phyloP scores from a whole-genome alignment of 2,113 vertebrate genomes.

The Ophthalmolycus amberensis region DNA sequence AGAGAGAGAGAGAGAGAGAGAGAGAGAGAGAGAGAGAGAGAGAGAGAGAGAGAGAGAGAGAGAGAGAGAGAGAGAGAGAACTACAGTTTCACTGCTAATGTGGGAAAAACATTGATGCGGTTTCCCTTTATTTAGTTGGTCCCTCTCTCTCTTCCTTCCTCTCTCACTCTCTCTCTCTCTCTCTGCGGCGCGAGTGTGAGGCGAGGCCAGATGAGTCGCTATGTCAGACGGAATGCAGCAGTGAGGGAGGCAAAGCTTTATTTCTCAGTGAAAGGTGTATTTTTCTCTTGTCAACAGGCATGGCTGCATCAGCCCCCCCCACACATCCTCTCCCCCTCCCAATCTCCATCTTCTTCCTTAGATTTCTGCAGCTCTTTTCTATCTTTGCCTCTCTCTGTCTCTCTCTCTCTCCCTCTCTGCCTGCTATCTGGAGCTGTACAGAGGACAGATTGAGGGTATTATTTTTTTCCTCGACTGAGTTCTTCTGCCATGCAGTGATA shows the following conservation, averaged over 20 bases:
- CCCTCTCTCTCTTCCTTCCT: slow-evolving; percentile 9
- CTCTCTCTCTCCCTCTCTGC: slow-evolving; percentile 19
- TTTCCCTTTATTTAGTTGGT: not conserved
- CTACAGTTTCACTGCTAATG: slow-evolving; percentile 54
- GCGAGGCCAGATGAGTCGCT: slow-evolving; percentile 68
- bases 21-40: not conserved
- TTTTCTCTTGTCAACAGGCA: slow-evolving; percentile 73
- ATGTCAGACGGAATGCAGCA: slow-evolving; percentile 73
- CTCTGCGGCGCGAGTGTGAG: slow-evolving; percentile 42
- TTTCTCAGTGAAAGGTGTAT: slow-evolving; percentile 71
- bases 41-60: not conserved
- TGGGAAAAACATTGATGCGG: slow-evolving; percentile 53
- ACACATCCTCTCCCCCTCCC: not conserved
- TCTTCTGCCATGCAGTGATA: slow-evolving; percentile 70
- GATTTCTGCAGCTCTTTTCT: slow-evolving; percentile 48
- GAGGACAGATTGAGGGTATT: slow-evolving; percentile 78
- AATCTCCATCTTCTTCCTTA: slow-evolving; percentile 60
- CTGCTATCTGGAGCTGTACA: slow-evolving; percentile 68
- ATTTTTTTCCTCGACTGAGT: slow-evolving; percentile 66
- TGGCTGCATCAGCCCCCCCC: slow-evolving; percentile 62
- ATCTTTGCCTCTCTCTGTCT: slow-evolving; percentile 26
- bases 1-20: not conserved
- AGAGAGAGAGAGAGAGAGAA: not conserved
- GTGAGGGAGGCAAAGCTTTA: slow-evolving; percentile 75
- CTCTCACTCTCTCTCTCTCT: slow-evolving; percentile 8